phyloP scores from a whole-genome alignment of 2,113 vertebrate species.

The Rhegmatorhina hoffmannsi region DNA sequence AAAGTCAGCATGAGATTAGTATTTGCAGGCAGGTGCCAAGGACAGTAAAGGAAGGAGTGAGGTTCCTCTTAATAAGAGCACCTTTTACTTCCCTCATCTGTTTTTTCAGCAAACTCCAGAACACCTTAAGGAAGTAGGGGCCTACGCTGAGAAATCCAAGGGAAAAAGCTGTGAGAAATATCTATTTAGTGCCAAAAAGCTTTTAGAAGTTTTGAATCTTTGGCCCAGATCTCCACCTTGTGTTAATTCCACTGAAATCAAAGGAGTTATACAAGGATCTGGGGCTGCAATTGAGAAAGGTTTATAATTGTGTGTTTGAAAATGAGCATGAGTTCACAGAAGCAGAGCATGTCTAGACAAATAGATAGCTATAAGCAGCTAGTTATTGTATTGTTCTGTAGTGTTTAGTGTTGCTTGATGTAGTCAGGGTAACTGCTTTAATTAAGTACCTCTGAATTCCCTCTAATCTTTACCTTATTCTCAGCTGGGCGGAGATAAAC shows the following conservation, averaged over 20 bases:
- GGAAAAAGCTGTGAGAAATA: neutral
- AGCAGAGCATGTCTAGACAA: neutral
- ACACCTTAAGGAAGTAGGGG: neutral
- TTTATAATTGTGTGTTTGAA: neutral
- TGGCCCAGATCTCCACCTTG: neutral
- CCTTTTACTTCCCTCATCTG: neutral
- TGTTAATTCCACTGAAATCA: neutral
- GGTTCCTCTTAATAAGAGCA: neutral
- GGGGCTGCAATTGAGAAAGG: neutral
- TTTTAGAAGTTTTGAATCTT: neutral
- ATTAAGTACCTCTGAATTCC: neutral
- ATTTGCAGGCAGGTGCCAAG: neutral
- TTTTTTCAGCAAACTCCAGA: neutral
- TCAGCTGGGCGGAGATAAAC: neutral
- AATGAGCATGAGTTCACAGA: neutral
- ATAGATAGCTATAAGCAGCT: neutral
- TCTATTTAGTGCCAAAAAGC: neutral
- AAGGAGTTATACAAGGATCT: neutral
- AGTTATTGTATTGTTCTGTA: neutral
- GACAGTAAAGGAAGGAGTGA: neutral
- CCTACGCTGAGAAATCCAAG: neutral
- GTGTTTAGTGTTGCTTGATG: neutral
- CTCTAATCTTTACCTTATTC: neutral
- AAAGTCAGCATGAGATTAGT: neutral
- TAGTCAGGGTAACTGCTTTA: slow-evolving; percentile 8